Evolutionary conservation across 2,888 invertebrate genomes (phyloP), one percentile per base, ranked within the genome.

Genomic region (Reticulitermes lucifugus): DNA sequence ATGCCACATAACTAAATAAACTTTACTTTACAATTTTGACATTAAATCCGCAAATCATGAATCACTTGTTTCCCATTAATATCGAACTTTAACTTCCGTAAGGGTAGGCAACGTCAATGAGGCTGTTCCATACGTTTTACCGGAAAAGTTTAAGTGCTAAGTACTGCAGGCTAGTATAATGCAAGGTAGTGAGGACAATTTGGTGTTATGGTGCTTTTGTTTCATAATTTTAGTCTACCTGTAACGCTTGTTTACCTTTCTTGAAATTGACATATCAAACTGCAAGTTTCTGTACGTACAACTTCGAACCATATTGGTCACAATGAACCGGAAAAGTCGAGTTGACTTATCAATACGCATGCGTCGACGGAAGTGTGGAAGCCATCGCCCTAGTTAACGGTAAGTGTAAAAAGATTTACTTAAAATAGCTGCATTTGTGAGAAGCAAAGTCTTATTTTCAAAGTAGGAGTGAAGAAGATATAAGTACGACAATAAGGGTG

Each of bases 311-410:
- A 77, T 35, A 35, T 43, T 81, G 81, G 65, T 70, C n/a, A 46
- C 65, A 10, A 22, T 43, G 43, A 65, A 79, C 84, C 84, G 84
- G 84, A 84, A 79, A 70, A 79, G 65, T 60, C 12, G 29, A 12
- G 79, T 84, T 70, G 79, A 70, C 43, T 51, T 83, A 79, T 79
- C 43, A 79, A 71, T 75, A 83, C 87, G 88, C 88, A 88, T 87
- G 88, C 87, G 87, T 85, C 83, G 85, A 86, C 87, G 88, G 88
- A 88, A 87, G 87, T 87, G 83, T 84, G 86, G 88, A 86, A 88
- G 88, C 88, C 88, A 88, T 88, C 88, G 88, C 88, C 88, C 87
- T 86, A 87, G 87, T 87, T 88, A 87, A 87, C 87, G 87, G 87
- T 87, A 87, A 87, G 87, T 87, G 87, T 82, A 83, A 83, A 86